Conservation (phyloP, 1,140 invertebrate species). For the Orchesella cincta region DNA sequence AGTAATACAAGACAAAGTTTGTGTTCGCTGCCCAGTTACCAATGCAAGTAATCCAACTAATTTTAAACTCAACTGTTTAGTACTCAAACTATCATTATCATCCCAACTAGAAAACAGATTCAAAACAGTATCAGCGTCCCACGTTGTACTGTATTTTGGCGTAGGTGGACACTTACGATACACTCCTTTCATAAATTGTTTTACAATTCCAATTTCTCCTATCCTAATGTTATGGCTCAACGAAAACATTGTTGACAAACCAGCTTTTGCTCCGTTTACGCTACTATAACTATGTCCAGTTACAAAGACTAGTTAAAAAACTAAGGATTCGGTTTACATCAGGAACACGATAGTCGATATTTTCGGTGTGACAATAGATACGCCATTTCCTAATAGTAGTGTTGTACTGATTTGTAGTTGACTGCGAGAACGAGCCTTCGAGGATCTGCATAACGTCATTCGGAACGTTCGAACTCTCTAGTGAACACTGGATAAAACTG, state of each 20-base stretch:
- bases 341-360: not conserved
- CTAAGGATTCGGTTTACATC: not conserved
- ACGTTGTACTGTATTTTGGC: not conserved
- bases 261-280: slow-evolving; percentile 14
- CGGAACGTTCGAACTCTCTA: not conserved
- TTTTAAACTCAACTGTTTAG: slow-evolving; percentile 9
- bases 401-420: not conserved
- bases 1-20: slow-evolving; percentile 7
- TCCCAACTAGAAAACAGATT: not conserved
- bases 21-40: not conserved
- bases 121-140: slow-evolving; percentile 1
- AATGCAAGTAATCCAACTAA: slow-evolving; percentile 11
- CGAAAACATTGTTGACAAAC: not conserved
- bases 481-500: not conserved
- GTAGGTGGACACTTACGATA: not conserved
- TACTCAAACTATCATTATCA: not conserved
- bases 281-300: not conserved
- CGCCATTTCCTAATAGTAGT: not conserved
- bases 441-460: not conserved
- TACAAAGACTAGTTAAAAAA: not conserved
- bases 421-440: not conserved
- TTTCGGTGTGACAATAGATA: not conserved
- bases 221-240: not conserved
- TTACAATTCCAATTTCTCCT: not conserved
- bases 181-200: slow-evolving; percentile 22